These are phyloP conservation scores for Sebastes wilsoni DNA, from an alignment of 2,797 vertebrate species.

Conservation along the genomic window DNA sequence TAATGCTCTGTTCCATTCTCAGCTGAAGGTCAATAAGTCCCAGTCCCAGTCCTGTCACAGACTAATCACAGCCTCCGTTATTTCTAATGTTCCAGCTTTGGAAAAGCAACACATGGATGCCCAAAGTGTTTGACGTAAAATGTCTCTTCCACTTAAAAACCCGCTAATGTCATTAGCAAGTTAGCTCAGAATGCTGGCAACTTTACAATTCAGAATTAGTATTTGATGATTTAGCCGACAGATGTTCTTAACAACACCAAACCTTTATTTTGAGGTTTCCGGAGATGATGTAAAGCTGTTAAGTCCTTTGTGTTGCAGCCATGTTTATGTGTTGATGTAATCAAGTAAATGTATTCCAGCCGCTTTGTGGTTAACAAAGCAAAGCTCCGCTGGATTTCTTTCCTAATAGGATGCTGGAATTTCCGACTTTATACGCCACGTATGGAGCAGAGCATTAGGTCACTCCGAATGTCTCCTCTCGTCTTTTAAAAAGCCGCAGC, in stretches of 20 bases:
- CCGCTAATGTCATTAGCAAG: not conserved
- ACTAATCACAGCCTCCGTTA: not conserved
- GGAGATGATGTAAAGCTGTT: not conserved
- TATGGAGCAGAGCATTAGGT: conserved; percentile 17
- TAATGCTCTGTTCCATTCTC: not conserved
- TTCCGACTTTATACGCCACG: conserved; percentile 2
- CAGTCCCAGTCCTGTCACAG: not conserved
- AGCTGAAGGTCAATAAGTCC: conserved; percentile 21
- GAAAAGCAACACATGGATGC: conserved; percentile 24
- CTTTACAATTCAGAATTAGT: not conserved
- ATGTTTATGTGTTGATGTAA: conserved; percentile 19
- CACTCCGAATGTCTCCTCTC: not conserved
- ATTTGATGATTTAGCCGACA: not conserved
- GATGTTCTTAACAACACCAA: conserved; percentile 11
- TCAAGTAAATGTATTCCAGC: conserved; percentile 26
- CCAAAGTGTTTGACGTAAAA: not conserved
- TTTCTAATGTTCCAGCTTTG: conserved; percentile 9
- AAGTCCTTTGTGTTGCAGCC: not conserved
- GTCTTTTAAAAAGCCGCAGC: conserved; percentile 5
- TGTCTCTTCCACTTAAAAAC: conserved; percentile 5
- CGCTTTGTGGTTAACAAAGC: conserved; percentile 10
- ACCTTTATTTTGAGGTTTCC: conserved; percentile 10
- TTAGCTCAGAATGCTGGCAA: not conserved
- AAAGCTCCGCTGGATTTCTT: conserved; percentile 19
- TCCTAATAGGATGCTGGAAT: conserved; percentile 27